Evolutionary conservation across 30 jellyfish, hydroid and myxozoan genomes (phyloP).

Genomic region (Nemopilema nomurai): DNA sequence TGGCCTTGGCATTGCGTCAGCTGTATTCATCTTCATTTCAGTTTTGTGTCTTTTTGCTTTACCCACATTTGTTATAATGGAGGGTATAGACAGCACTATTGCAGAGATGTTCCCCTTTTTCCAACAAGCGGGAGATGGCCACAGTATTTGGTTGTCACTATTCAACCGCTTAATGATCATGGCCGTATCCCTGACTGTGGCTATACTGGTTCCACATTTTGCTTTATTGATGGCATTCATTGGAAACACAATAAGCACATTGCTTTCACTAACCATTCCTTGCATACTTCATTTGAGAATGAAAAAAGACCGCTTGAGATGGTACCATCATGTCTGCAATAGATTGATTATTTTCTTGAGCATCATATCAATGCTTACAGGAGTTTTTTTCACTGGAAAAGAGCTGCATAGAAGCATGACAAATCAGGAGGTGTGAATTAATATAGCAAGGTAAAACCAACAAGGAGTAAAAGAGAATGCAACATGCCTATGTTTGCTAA

Average conservation of each 20-base stretch:
- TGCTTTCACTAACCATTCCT: constrained; percentile 78
- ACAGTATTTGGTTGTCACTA: constrained; percentile 34
- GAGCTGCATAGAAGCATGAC: constrained; percentile 35
- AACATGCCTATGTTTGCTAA: background rate
- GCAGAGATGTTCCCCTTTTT: constrained; percentile 53
- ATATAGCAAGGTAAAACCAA: background rate
- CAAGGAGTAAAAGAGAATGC: background rate
- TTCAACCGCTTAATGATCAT: constrained; percentile 55
- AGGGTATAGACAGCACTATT: constrained; percentile 71
- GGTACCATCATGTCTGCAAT: constrained; percentile 65
- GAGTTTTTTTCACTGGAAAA: constrained; percentile 55
- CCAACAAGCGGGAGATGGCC: constrained; percentile 11
- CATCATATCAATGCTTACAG: constrained; percentile 49
- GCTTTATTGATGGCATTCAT: constrained; percentile 89
- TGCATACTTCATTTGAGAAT: constrained; percentile 81
- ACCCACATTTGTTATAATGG: constrained; percentile 93
- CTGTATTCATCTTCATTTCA: constrained; percentile 76
- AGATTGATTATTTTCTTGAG: constrained; percentile 52
- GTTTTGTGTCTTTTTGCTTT: constrained; percentile 78
- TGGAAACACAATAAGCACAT: constrained; percentile 68
- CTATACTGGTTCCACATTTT: constrained; percentile 86
- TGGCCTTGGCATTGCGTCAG: constrained; percentile 80
- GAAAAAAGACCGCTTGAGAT: constrained; percentile 54
- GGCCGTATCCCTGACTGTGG: constrained; percentile 60
- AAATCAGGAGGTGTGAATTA: background rate